Evolutionary conservation across 2,888 invertebrate species (phyloP), one percentile per base, ranked within the genome.

Genomic region (Bellardia bayeri): DNA sequence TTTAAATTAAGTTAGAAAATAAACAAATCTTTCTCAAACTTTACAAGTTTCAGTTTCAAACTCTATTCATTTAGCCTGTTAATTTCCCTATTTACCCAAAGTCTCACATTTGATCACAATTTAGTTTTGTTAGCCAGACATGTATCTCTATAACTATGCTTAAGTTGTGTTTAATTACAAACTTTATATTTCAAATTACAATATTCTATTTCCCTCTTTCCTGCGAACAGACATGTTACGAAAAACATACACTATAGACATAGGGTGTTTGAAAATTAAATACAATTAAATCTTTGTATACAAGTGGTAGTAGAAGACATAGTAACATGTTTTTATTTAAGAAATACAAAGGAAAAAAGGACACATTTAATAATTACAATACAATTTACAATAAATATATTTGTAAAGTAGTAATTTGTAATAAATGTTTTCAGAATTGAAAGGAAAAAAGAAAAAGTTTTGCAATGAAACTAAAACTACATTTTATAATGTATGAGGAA

Each of bases 241-340:
- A 7, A 13, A 13, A 58, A 16, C 14, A 51, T 58, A 30, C n/a
- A 4, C n/a, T n/a, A 45, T 69, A 54, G 33, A 2, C 5, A 45
- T 42, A n/a, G 72, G 56, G 56, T 13, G n/a, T 66, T 14, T 51
- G 14, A 9, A 23, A 66, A 64, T 45, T 69, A 51, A 78, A 78
- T 74, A 74, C 16, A 79, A 74, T 84, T 72, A 66, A 61, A 51
- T 66, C 30, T 74, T 68, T 6, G 40, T 37, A 66, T 8, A 66
- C 30, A 54, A 8, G 23, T 23, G 8, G 14, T 3, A 64, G 0
- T 45, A 51, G 16, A n/a, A 54, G 37, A 42, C 61, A 13, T 7
- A 66, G 30, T 33, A 6, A 14, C 16, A 13, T 30, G 23, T 68
- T 69, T 68, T 69, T n/a, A 8, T 49, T 5, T 16, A 42, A 0